Evolutionary conservation across 2,113 vertebrate genomes (phyloP), one percentile per base, ranked within the genome.

Genomic region (Sebastes fasciatus): DNA sequence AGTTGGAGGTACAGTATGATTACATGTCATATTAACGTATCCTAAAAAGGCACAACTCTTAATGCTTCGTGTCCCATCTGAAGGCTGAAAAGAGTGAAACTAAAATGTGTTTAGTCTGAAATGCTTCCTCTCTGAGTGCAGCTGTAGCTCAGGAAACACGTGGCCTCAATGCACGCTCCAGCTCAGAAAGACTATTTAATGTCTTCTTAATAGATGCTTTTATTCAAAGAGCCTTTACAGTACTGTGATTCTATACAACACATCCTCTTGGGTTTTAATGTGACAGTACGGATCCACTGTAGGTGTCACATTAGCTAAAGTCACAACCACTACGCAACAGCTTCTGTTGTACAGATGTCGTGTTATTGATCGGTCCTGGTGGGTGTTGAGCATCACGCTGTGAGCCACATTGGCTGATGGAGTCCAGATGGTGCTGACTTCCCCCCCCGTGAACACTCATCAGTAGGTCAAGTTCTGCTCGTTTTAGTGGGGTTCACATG

Each of bases 181-280:
- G 63, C 26, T 77, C 80, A 55, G 12, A 51, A 7, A 43, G 14
- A n/a, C 45, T 60, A 1, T 40, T 62, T 46, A 14, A 16, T 23
- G 26, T 69, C 10, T 68, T 42, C 9, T 67, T 23, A 5, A 64
- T 1, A 0, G 9, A 46, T 45, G 34, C 9, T 26, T 68, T 73
- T 60, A 67, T 42, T 65, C n/a, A 74, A 19, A 70, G 67, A 81
- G 69, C 55, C 40, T 64, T 55, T 60, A 23, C 40, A 63, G 65
- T 23, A 54, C 60, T 48, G 42, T 69, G 63, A 65, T 42, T 55
- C 1, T 64, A 48, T 11, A 23, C 8, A 26, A 55, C 34, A 11
- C 77, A 26, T 49, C 57, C 57, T 65, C 42, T n/a, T 1, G 14
- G 19, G 16, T 51, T 62, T 61, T 8, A 57, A 14, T 5, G 74